Conservation (phyloP, 2,797 vertebrate genomes). For the Pseudomugil gertrudae region DNA sequence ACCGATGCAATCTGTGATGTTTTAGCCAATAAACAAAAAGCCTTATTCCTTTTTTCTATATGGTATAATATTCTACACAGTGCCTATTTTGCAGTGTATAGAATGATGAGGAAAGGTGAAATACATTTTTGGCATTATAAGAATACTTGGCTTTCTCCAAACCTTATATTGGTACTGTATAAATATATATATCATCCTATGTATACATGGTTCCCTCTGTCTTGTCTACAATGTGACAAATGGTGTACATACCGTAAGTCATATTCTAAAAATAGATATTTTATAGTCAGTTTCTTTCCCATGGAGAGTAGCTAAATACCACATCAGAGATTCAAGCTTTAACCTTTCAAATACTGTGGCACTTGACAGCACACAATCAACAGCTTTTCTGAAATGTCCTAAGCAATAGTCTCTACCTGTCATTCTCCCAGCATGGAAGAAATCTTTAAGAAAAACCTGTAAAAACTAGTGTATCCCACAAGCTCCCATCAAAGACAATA, state of each 20-base stretch:
- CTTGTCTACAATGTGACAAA: constrained; percentile 6
- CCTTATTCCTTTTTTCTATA: too few relatives aligned
- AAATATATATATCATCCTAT: not conserved
- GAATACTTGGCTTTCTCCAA: too few relatives aligned
- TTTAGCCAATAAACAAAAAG: too few relatives aligned
- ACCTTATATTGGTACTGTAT: too few relatives aligned
- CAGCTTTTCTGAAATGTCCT: constrained; percentile 4
- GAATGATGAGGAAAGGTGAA: too few relatives aligned
- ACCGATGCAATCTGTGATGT: too few relatives aligned
- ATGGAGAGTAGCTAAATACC: constrained; percentile 14
- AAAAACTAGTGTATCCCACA: not conserved
- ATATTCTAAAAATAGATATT: constrained; percentile 20
- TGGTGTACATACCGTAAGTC: constrained; percentile 21
- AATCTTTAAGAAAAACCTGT: constrained; percentile 11
- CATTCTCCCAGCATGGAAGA: constrained; percentile 6
- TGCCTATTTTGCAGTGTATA: too few relatives aligned
- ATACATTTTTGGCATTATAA: too few relatives aligned
- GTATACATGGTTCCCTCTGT: not conserved
- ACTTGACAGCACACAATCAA: constrained; percentile 25
- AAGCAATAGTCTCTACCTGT: not conserved
- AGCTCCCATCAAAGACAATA: constrained; percentile 6
- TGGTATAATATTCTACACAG: too few relatives aligned
- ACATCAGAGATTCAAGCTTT: constrained; percentile 13
- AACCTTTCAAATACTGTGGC: constrained; percentile 24
- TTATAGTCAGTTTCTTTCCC: constrained; percentile 20